Conservation (phyloP, 2,797 vertebrate species). For the Cygnus olor region DNA sequence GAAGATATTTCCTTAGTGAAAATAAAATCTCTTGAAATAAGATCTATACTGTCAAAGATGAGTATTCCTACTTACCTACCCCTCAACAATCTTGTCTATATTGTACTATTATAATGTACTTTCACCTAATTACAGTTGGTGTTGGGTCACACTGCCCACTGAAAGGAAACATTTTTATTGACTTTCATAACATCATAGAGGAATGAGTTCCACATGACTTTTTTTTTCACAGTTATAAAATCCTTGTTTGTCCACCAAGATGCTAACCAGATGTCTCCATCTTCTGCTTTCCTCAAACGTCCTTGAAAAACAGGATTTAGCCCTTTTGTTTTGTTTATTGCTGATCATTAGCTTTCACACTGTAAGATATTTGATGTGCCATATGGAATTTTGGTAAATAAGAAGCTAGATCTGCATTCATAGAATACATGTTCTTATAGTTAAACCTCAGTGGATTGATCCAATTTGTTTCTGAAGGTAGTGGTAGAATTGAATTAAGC, state of each 20-base stretch:
- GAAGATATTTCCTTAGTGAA: not conserved
- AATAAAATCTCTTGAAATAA: not conserved
- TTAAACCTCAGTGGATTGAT: not conserved
- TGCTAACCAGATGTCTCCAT: not conserved
- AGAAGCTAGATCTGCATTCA: no score
- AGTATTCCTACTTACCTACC: not conserved
- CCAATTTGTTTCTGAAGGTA: not conserved
- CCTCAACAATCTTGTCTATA: not conserved
- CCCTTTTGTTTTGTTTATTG: not conserved
- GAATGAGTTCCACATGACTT: not conserved
- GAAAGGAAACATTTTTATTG: not conserved
- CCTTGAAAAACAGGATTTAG: not conserved
- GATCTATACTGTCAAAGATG: not conserved
- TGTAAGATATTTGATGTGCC: not conserved
- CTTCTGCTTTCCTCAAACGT: not conserved
- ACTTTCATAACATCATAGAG: not conserved
- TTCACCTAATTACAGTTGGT: fast-evolving
- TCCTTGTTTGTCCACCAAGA: not conserved
- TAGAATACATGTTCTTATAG: not conserved
- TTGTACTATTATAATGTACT: not conserved
- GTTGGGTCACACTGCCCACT: not conserved
- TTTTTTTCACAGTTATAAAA: not conserved
- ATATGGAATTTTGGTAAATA: not conserved
- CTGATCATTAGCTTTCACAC: not conserved
- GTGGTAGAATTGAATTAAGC: not conserved